Evolutionary conservation across 2,113 vertebrate genomes (phyloP), one percentile per base, ranked within the genome.

Genomic region (Periophthalmodon schlosseri): DNA sequence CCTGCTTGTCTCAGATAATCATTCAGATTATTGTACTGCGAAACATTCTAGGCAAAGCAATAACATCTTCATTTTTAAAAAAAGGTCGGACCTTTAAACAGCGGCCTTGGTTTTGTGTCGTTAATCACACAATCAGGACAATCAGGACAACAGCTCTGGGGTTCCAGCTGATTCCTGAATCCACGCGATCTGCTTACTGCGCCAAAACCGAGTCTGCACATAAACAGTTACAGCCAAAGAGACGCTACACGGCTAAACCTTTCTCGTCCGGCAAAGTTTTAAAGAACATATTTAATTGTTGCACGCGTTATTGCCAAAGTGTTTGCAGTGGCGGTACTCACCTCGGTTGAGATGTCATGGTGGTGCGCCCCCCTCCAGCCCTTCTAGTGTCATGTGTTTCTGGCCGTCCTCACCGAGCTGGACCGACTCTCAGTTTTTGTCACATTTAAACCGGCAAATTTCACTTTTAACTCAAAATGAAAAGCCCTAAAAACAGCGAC

Each of bases 281-380:
- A 7, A 34, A 34, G 16, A 0, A 33, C 34, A 13, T 61, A 13
- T 18, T 9, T 8, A 34, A 5, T 18, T 18, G 6, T 16, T 33
- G 28, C 15, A 20, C 6, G 9, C 39, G 39, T 44, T 44, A 44
- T 44, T 44, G 8, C 8, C 39, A 34, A 34, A 88, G 70, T 49
- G 86, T 79, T 86, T 86, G 73, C 80, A 36, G 75, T 68, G 52
- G 64, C 77, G 47, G 75, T 71, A 34, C n/a, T n/a, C 91, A 94
- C 93, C 93, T 94, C 79, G 92, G 87, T 72, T 89, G 90, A 72
- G 90, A 88, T 84, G 92, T 91, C 93, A 94, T 94, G 86, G 81
- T 86, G 81, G 81, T 86, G 81, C 88, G 76, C 80, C 89, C 76
- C 83, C 86, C 86, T 50, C 73, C 23, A 76, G 79, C 74, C 84